Evolutionary conservation across 2,888 invertebrate genomes (phyloP).

Genomic region (Zaprionus obscuricornis): DNA sequence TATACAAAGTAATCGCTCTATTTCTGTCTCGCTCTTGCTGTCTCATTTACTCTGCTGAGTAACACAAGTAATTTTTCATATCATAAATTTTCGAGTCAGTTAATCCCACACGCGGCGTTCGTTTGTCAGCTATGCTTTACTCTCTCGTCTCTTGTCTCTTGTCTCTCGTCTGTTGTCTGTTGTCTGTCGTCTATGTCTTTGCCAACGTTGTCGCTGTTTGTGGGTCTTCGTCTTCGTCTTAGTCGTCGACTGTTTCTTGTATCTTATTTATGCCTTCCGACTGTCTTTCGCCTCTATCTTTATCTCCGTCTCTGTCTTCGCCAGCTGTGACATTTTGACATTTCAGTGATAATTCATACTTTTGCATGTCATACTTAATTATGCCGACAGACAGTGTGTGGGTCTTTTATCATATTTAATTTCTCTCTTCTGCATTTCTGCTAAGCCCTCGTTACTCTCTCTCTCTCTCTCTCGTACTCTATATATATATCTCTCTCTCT

Average conservation of each 20-base stretch:
- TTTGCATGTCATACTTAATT: conserved; percentile 82
- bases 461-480: neutral
- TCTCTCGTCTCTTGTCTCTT: conserved; percentile 20
- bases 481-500: neutral
- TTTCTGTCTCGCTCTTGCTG: conserved; percentile 14
- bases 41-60: conserved; percentile 41
- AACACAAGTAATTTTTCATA: conserved; percentile 79
- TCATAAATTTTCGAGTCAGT: conserved; percentile 80
- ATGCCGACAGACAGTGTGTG: conserved; percentile 76
- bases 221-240: neutral
- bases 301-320: conserved; percentile 61
- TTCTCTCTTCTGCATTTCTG: conserved; percentile 47
- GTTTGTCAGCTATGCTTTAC: conserved; percentile 50
- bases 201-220: neutral
- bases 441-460: neutral
- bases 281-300: conserved; percentile 43
- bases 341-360: conserved; percentile 82
- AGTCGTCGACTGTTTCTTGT: conserved; percentile 28
- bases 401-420: conserved; percentile 77
- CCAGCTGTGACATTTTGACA: conserved; percentile 80
- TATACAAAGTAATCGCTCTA: too few relatives aligned
- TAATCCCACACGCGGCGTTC: conserved; percentile 81
- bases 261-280: conserved; percentile 59
- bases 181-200: conserved; percentile 9
- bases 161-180: neutral